A percentile compares a stretch with the other conserved stretches of the same genome.
phyloP scores from a whole-genome alignment of 2,797 vertebrate genomes.

The Gorsachius magnificus region DNA sequence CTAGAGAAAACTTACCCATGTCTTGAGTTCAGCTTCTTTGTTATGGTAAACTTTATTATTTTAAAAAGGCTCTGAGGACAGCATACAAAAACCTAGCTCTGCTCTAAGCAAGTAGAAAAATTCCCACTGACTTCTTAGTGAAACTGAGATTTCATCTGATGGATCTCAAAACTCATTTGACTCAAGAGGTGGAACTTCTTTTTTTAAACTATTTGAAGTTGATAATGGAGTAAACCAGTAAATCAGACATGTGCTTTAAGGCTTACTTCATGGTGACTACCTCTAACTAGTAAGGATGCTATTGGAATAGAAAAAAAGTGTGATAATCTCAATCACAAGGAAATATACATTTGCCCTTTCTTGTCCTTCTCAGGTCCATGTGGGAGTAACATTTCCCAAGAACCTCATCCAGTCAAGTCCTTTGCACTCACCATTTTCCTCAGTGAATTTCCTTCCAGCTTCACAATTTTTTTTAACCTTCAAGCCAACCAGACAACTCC shows the following conservation, averaged over 20 bases:
- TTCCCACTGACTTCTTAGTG: not conserved
- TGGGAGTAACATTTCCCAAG: not conserved
- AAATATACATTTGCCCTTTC: conserved; percentile 8
- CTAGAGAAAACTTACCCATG: not conserved
- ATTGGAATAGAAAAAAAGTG: not conserved
- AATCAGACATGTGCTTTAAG: not conserved
- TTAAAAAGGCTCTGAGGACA: conserved; percentile 3
- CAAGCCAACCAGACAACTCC: not conserved
- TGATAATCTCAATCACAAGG: not conserved
- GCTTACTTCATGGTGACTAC: not conserved
- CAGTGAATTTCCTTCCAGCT: conserved; percentile 17
- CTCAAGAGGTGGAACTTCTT: not conserved
- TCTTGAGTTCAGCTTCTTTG: conserved; percentile 12
- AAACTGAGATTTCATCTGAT: not conserved
- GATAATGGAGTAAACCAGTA: not conserved
- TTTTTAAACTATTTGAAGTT: not conserved
- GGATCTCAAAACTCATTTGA: not conserved
- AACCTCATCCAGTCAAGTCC: conserved; percentile 3
- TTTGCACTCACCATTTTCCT: conserved; percentile 15
- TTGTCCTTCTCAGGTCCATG: not conserved
- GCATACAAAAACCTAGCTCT: not conserved
- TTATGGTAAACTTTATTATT: conserved; percentile 25
- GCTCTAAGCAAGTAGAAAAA: not conserved
- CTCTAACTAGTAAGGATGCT: not conserved
- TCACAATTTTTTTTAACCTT: not conserved